Percentiles rank a stretch among this genome's conserved stretches.
These are phyloP conservation scores for Cheilosia soror DNA, from an alignment of 2,888 invertebrate species.

Conservation along the genomic window DNA sequence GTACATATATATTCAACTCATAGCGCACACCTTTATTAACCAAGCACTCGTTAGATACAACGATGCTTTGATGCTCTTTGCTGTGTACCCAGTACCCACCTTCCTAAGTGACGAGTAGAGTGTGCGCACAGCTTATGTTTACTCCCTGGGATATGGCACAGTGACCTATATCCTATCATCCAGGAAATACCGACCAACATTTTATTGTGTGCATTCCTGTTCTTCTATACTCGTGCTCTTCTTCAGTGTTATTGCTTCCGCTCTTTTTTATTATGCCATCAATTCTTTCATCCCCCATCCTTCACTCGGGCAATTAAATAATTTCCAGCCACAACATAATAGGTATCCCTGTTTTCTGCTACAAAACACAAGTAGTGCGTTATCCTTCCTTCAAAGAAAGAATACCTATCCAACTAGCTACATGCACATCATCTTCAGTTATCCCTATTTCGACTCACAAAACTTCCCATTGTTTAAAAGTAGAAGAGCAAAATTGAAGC, in stretches of 20 bases:
- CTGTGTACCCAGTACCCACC: no score
- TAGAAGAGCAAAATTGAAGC: neutral
- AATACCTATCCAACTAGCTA: neutral
- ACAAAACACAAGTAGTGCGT: conserved; percentile 17
- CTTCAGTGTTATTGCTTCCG: conserved; percentile 30
- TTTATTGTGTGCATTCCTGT: neutral
- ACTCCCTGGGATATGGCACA: neutral
- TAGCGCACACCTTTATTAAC: no score
- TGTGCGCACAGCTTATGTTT: neutral
- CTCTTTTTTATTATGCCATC: neutral
- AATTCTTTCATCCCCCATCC: conserved; percentile 2
- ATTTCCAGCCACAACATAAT: conserved; percentile 27
- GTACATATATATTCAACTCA: no score
- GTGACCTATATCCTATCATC: neutral
- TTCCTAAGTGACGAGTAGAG: neutral
- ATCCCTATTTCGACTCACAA: conserved; percentile 11
- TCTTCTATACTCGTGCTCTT: neutral
- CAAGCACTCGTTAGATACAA: no score
- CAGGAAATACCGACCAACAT: conserved; percentile 20
- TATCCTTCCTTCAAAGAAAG: neutral
- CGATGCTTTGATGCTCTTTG: no score
- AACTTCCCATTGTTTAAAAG: conserved; percentile 24
- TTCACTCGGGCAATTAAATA: conserved; percentile 45
- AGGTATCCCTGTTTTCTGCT: neutral
- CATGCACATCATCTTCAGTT: conserved; percentile 11